Percentiles rank a stretch among this genome's conserved stretches.
phyloP scores from a whole-genome alignment of 2,797 vertebrate genomes.

The Acanthurus leucopareius region DNA sequence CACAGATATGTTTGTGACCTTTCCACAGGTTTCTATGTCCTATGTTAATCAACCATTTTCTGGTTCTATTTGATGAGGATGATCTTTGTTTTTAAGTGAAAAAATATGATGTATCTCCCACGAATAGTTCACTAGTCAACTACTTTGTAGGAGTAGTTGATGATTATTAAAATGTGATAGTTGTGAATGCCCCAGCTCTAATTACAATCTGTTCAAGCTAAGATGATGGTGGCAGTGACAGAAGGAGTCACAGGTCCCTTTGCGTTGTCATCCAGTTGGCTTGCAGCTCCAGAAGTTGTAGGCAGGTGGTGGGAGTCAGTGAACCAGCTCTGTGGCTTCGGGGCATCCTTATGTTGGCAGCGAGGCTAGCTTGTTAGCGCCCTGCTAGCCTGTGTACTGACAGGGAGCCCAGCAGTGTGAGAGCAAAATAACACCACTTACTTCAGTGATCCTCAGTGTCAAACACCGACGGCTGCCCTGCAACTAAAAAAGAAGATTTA shows the following conservation, averaged over 20 bases:
- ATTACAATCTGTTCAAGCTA: slow-evolving; percentile 26
- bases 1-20: too few species aligned
- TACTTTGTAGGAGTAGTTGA: too few species aligned
- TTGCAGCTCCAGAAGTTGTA: slow-evolving; percentile 43
- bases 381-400: slow-evolving; percentile 44
- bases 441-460: slow-evolving; percentile 58
- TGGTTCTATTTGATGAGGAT: too few species aligned
- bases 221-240: slow-evolving; percentile 9
- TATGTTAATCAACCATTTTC: too few species aligned
- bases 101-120: too few species aligned
- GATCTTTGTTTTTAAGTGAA: too few species aligned
- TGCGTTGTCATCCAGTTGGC: slow-evolving; percentile 11
- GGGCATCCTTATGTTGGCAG: slow-evolving; percentile 61
- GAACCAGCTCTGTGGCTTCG: slow-evolving; percentile 45
- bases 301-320: slow-evolving; percentile 62
- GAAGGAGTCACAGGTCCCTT: neutral
- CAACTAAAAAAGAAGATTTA: neutral
- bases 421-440: slow-evolving; percentile 61
- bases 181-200: neutral
- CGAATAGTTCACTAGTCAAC: too few species aligned
- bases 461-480: slow-evolving; percentile 26
- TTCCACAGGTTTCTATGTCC: too few species aligned
- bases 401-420: slow-evolving; percentile 49
- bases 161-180: too few species aligned
- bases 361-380: slow-evolving; percentile 62